Evolutionary conservation across 2,888 invertebrate species (phyloP), one percentile per base, ranked within the genome.

Genomic region (Oxystoma pomonae): DNA sequence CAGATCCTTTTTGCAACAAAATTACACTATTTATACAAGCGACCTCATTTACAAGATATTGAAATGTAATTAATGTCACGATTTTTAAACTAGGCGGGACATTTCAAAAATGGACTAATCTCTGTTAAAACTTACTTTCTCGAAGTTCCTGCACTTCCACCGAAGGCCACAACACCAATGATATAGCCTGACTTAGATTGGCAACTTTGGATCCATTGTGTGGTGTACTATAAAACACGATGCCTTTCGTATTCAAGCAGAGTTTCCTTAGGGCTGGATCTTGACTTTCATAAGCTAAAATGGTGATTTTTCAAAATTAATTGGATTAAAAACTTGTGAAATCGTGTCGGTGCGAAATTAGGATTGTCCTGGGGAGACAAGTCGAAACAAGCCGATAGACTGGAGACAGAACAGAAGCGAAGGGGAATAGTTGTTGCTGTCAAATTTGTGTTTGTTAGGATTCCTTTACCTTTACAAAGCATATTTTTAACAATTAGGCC

Each of bases 191-290:
- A 58, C 89, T 90, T 58, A 90, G 84, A 67, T 84, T 84, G 1
- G 92, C 94, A 60, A 94, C 81, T 5, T 88, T 84, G 59, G 94
- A 92, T 1, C 97, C 97, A 66, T 84, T 85, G 78, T 97, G 96
- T 1, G 96, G 97, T 1, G 94, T 94, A 72, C 95, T 94, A 73
- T 91, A 91, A 80, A 97, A 96, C 55, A 96, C 82, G 55, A 96
- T 85, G 9, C 91, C 93, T 76, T 86, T 88, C 0, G 95, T 94
- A 70, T 90, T 90, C 62, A 84, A 78, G 55, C 88, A 86, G 18
- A 96, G 75, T 70, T 84, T 83, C 68, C 82, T 81, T 0, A 82
- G 77, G 55, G 78, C 75, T 1, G 79, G 75, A 69, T 89, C 83
- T 0, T 80, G 73, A 68, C 76, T 77, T 55, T 76, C 67, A 59